Base-by-base conservation (phyloP, 2,888 invertebrate genomes). In the Diadegma fenestrale region DNA sequence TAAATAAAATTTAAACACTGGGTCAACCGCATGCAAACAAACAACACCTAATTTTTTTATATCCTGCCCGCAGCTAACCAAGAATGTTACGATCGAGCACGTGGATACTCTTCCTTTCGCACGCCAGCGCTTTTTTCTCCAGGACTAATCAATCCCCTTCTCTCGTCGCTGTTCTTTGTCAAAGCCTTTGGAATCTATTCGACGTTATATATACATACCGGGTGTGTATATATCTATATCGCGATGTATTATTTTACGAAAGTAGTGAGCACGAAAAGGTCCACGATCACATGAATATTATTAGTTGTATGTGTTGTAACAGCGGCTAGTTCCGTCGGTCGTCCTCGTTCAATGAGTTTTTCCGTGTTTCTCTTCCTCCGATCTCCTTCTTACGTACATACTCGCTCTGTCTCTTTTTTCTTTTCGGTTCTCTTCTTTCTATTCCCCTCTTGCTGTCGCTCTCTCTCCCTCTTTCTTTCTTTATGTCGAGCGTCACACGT, bases 121-220 rank as follows among this genome's bases (percentile, higher is more conserved):
- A 33, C 43, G n/a, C 14, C 14, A 26, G 26, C 58, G 12, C 17
- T 54, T 54, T 37, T 8, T n/a, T 3, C 45, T 64, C n/a, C 7
- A 19, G 19, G 8, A 3, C 22, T 6, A 17, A 45, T 19, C 6
- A 48, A 45, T 33, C 61, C 12, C 75, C 48, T 37, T 17, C 51
- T 33, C 45, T 41, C 41, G 68, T 69, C 71, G 61, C 58, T 79
- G 77, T 58, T 73, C 37, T 54, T 19, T 82, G n/a, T 22, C 66
- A 19, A 8, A 37, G 41, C 75, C 63, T 17, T 54, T 12, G 7
- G 45, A 37, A 54, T 51, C 26, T 41, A 63, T 48, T 26, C 22
- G 48, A 61, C 51, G 3, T 77, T 33, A 22, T 8, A 72, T 8
- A 72, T 85, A 85, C 85, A 41, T 85, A 85, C 85, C 85, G 66